These are phyloP conservation scores for Cephalopterus ornatus DNA, from an alignment of 2,113 vertebrate genomes.

Conservation along the genomic window DNA sequence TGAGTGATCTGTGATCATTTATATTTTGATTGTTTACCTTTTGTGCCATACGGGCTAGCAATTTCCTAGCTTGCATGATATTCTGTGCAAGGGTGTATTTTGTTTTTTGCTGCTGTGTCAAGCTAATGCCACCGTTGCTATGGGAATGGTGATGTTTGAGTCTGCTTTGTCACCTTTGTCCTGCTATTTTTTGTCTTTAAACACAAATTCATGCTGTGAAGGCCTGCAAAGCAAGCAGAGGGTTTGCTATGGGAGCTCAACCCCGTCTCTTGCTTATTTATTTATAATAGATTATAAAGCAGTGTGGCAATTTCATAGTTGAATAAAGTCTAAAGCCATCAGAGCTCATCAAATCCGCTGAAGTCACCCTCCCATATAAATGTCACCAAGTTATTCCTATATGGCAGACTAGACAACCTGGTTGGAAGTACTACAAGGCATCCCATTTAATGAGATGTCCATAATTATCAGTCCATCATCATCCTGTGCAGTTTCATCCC, in stretches of 20 bases:
- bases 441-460: neutral
- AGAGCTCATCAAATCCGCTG: neutral
- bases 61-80: slow-evolving; percentile 60
- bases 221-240: slow-evolving; percentile 24
- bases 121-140: slow-evolving; percentile 74
- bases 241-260: slow-evolving; percentile 52
- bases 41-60: neutral
- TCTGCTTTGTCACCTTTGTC: slow-evolving; percentile 77
- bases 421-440: neutral
- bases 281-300: neutral
- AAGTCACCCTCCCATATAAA: neutral
- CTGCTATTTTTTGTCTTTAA: slow-evolving; percentile 56
- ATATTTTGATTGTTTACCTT: slow-evolving; percentile 23
- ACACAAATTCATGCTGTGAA: slow-evolving; percentile 31
- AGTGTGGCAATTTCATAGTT: slow-evolving; percentile 54
- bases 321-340: slow-evolving; percentile 24
- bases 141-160: slow-evolving; percentile 73
- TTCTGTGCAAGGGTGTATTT: slow-evolving; percentile 65
- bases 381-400: neutral
- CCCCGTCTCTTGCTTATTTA: slow-evolving; percentile 36
- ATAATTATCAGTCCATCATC: neutral
- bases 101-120: slow-evolving; percentile 71
- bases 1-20: neutral
- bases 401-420: rapidly evolving
- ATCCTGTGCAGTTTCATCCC: neutral